Conservation (phyloP, 2,797 vertebrate genomes). For the Perodicticus potto region DNA sequence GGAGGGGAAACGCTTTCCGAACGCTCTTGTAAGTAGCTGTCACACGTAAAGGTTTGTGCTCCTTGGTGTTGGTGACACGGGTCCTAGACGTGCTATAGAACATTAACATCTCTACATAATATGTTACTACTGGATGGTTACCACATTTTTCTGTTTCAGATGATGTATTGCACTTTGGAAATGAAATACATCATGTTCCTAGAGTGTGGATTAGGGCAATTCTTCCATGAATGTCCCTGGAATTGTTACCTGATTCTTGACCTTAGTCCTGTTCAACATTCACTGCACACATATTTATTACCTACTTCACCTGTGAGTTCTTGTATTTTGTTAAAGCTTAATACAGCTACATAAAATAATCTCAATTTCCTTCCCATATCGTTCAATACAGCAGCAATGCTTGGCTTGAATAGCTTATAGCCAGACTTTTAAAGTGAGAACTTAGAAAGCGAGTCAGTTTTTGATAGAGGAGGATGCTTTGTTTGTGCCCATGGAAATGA, state of each 20-base stretch:
- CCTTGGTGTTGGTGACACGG: background rate
- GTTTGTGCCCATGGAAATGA: background rate
- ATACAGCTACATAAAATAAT: background rate
- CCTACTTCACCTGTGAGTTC: background rate
- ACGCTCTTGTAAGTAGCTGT: background rate
- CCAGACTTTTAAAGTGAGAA: background rate
- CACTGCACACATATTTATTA: conserved; percentile 30
- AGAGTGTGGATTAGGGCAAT: background rate
- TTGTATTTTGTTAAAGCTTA: conserved; percentile 43
- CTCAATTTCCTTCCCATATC: background rate
- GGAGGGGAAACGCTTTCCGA: background rate
- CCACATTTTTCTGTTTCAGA: conserved; percentile 54
- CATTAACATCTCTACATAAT: background rate
- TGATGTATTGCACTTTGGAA: conserved; percentile 54
- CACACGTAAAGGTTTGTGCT: background rate
- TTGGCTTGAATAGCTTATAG: background rate
- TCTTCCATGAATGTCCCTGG: conserved; percentile 1
- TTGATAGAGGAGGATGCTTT: background rate
- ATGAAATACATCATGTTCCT: conserved; percentile 33
- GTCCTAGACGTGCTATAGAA: background rate
- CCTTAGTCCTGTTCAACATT: background rate
- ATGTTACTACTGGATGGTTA: background rate
- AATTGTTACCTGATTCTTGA: conserved; percentile 34
- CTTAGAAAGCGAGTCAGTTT: background rate
- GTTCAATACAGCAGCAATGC: background rate